Conservation (phyloP, 2,113 vertebrate species). For the Psilopsiagon aurifrons region DNA sequence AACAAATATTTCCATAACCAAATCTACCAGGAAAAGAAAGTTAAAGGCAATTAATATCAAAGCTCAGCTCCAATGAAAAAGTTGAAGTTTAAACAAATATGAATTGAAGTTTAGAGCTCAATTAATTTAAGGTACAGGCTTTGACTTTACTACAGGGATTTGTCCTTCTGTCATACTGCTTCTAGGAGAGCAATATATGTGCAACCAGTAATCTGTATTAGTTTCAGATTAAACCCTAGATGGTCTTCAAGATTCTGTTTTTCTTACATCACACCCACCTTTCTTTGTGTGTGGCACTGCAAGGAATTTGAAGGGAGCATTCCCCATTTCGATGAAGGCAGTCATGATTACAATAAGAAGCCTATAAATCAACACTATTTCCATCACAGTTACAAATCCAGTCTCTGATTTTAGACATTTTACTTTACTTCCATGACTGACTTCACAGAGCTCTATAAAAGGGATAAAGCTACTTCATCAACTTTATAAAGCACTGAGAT, state of each 20-base stretch:
- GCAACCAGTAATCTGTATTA: background rate
- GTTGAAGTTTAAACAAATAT: background rate
- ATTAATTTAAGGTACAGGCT: background rate
- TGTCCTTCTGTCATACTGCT: fast-evolving
- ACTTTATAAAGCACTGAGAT: background rate
- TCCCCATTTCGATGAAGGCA: background rate
- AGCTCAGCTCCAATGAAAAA: background rate
- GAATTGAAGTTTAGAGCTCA: background rate
- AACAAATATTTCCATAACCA: background rate
- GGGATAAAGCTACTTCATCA: background rate
- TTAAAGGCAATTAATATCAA: background rate
- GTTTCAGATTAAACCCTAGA: background rate
- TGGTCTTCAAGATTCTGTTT: background rate
- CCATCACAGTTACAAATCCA: background rate
- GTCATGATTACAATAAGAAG: background rate
- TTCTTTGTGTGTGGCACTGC: background rate
- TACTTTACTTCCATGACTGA: background rate
- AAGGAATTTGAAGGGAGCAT: background rate
- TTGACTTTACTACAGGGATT: background rate
- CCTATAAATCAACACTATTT: background rate
- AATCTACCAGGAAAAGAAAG: background rate
- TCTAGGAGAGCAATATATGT: background rate
- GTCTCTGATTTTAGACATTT: background rate
- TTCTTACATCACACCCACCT: background rate
- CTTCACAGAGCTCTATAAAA: background rate